phyloP scores from a whole-genome alignment of 2,113 vertebrate genomes.

The Pipra filicauda region DNA sequence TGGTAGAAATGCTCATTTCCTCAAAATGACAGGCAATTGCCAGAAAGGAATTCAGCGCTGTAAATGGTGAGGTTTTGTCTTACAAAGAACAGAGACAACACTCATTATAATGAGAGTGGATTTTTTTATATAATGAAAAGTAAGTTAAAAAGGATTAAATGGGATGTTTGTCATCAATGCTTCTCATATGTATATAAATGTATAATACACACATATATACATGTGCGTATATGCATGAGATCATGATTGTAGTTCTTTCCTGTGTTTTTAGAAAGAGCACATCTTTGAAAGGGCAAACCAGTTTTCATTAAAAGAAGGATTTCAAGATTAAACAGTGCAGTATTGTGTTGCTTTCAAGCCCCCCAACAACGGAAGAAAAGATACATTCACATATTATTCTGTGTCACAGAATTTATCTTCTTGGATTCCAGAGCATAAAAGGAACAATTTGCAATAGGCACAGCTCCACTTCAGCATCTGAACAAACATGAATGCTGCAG shows the following conservation, averaged over 20 bases:
- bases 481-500: background rate
- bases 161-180: background rate
- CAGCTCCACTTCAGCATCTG: conserved; percentile 21
- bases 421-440: conserved; percentile 18
- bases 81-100: background rate
- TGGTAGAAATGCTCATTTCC: background rate
- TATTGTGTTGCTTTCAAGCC: background rate
- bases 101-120: background rate
- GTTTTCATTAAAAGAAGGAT: conserved; percentile 25
- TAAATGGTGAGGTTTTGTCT: background rate
- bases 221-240: background rate
- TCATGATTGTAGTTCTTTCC: background rate
- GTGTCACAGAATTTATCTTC: conserved; percentile 27
- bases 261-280: background rate
- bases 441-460: background rate
- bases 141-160: background rate
- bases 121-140: background rate
- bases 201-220: too few species aligned
- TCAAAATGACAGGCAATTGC: background rate
- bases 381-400: background rate
- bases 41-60: background rate
- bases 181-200: background rate
- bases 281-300: background rate
- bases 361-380: background rate
- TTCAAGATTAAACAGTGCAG: background rate